phyloP scores from a whole-genome alignment of 2,797 vertebrate genomes.

The Argyrosomus regius region DNA sequence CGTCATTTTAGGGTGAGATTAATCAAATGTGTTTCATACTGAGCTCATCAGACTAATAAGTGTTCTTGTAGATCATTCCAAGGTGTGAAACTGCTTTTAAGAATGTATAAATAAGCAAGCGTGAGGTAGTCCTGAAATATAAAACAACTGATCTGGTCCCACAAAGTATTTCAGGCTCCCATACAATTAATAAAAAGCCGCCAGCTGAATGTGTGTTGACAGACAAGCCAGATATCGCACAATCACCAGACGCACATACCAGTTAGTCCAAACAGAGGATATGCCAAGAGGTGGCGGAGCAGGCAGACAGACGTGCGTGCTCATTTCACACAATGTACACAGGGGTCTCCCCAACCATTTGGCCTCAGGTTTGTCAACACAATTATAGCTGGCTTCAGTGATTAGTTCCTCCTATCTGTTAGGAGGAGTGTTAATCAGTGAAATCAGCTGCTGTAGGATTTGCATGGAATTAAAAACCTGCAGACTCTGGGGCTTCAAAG shows the following conservation, averaged over 20 bases:
- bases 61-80: slow-evolving; percentile 37
- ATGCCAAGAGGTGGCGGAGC: slow-evolving; percentile 41
- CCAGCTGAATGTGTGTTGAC: slow-evolving; percentile 68
- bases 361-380: slow-evolving; percentile 40
- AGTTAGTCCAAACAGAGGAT: slow-evolving; percentile 48
- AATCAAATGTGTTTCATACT: slow-evolving; percentile 11
- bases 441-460: slow-evolving; percentile 44
- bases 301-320: slow-evolving; percentile 7
- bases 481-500: slow-evolving; percentile 18
- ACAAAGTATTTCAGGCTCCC: slow-evolving; percentile 53
- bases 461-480: slow-evolving; percentile 32
- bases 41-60: slow-evolving; percentile 33
- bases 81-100: slow-evolving; percentile 60
- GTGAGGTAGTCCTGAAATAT: slow-evolving; percentile 39
- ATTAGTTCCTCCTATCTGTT: slow-evolving; percentile 39
- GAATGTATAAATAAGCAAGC: slow-evolving; percentile 35
- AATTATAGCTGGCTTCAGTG: slow-evolving; percentile 42
- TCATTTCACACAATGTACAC: slow-evolving; percentile 14
- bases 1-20: slow-evolving; percentile 13
- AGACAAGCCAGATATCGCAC: slow-evolving; percentile 69
- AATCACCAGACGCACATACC: slow-evolving; percentile 26
- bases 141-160: slow-evolving; percentile 31
- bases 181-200: slow-evolving; percentile 52
- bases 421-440: slow-evolving; percentile 39
- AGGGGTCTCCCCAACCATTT: slow-evolving; percentile 26